A percentile compares a stretch with the other conserved stretches of the same genome.
phyloP scores from a whole-genome alignment of 2,797 vertebrate genomes.

The Coregonus sp. region DNA sequence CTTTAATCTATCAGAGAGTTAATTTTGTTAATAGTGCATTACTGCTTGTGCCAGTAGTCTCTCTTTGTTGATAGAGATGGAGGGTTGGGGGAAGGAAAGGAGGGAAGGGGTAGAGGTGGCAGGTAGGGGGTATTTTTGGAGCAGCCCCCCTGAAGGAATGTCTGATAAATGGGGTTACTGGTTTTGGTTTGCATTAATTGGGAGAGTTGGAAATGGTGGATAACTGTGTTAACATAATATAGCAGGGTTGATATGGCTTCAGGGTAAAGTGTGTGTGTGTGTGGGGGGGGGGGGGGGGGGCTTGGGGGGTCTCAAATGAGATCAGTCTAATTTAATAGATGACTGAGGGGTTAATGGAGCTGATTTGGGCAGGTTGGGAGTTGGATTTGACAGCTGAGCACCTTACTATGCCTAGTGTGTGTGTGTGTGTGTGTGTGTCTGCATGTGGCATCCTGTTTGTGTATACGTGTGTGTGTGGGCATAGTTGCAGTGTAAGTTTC shows the following conservation, averaged over 20 bases:
- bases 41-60: background rate
- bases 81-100: slow-evolving; percentile 26
- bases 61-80: background rate
- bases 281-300: no score
- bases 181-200: slow-evolving; percentile 62
- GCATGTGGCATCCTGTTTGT: background rate
- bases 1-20: background rate
- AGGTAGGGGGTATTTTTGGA: background rate
- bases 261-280: slow-evolving; percentile 24
- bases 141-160: slow-evolving; percentile 53
- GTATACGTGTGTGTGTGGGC: slow-evolving; percentile 31
- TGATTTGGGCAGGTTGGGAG: slow-evolving; percentile 39
- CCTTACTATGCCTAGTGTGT: slow-evolving; percentile 37
- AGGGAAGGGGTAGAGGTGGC: slow-evolving; percentile 4
- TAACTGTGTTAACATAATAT: slow-evolving; percentile 63
- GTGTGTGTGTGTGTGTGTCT: background rate
- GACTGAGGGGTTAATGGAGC: slow-evolving; percentile 66
- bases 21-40: background rate
- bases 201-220: slow-evolving; percentile 38
- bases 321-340: slow-evolving; percentile 69
- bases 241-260: slow-evolving; percentile 52
- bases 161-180: slow-evolving; percentile 56
- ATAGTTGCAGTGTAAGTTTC: background rate
- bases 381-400: slow-evolving; percentile 60
- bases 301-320: slow-evolving; percentile 20